Evolutionary conservation across 2,888 invertebrate species (phyloP).

Genomic region (Diloba caeruleocephala): DNA sequence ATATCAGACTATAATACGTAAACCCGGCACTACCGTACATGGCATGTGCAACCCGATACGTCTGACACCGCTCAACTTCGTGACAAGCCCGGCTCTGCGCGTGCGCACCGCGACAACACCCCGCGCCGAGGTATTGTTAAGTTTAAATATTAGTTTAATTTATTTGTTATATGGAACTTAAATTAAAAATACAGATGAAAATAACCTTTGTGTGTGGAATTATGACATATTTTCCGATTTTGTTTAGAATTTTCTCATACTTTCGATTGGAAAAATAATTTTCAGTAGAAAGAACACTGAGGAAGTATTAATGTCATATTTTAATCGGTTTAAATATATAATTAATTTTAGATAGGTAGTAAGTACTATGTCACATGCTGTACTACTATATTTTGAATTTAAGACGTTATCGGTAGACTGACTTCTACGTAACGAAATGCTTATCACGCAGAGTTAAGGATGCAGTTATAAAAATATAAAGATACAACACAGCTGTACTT

Average conservation of each 20-base stretch:
- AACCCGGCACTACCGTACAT: conserved; percentile 50
- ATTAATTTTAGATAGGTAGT: too few species aligned
- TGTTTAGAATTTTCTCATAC: too few species aligned
- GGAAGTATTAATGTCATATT: too few species aligned
- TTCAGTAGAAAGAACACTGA: too few species aligned
- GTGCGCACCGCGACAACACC: conserved; percentile 47
- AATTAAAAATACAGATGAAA: neutral
- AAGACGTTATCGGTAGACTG: too few species aligned
- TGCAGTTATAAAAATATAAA: neutral
- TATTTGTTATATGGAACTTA: conserved; percentile 19
- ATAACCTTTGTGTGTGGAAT: neutral
- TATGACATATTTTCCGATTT: too few species aligned
- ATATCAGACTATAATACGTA: too few species aligned
- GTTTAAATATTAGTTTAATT: conserved; percentile 34
- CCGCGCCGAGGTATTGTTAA: conserved; percentile 33
- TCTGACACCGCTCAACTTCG: conserved; percentile 56
- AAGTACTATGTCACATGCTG: too few species aligned
- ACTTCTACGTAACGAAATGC: too few species aligned
- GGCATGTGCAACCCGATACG: conserved; percentile 61
- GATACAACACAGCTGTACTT: conserved; percentile 1
- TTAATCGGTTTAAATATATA: too few species aligned
- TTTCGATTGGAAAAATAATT: too few species aligned
- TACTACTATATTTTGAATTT: too few species aligned
- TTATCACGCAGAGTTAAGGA: neutral
- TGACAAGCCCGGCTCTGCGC: conserved; percentile 52